These are phyloP conservation scores for Callimorpha dominula DNA, from an alignment of 2,888 invertebrate species.

Conservation along the genomic window DNA sequence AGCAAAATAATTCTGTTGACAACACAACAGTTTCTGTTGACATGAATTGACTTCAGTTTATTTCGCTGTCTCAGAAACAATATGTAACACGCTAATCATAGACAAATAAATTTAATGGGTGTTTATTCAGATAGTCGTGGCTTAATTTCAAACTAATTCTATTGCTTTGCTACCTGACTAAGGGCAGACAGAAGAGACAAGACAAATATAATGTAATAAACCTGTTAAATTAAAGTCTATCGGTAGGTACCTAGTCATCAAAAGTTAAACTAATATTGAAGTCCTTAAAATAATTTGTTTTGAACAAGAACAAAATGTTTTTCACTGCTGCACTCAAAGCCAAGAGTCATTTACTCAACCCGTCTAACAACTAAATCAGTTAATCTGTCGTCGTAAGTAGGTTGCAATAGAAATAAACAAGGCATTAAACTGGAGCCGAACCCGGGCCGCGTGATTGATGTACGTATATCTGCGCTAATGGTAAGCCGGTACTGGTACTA, in stretches of 20 bases:
- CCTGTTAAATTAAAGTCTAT: no score
- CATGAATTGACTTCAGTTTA: no score
- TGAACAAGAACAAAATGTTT: background rate
- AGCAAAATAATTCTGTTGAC: no score
- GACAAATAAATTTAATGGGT: no score
- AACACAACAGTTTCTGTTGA: no score
- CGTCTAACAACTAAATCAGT: constrained; percentile 41
- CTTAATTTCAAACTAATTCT: no score
- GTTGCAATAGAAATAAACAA: constrained; percentile 46
- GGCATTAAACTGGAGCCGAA: constrained; percentile 30
- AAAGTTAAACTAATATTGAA: background rate
- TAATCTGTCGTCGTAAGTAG: constrained; percentile 51
- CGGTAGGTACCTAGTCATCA: background rate
- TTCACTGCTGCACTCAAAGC: background rate
- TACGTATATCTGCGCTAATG: constrained; percentile 34
- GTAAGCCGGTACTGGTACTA: constrained; percentile 37
- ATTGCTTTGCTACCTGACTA: no score
- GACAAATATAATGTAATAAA: no score
- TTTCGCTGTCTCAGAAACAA: no score
- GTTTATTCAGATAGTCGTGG: no score
- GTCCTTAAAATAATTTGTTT: background rate
- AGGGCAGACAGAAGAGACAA: no score
- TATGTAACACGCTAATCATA: no score
- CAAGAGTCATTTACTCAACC: constrained; percentile 21
- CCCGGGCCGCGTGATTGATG: constrained; percentile 36